A percentile compares a stretch with the other conserved stretches of the same genome.
Evolutionary conservation across 2,888 invertebrate genomes (phyloP).

Genomic region (Galerucella calmariensis): DNA sequence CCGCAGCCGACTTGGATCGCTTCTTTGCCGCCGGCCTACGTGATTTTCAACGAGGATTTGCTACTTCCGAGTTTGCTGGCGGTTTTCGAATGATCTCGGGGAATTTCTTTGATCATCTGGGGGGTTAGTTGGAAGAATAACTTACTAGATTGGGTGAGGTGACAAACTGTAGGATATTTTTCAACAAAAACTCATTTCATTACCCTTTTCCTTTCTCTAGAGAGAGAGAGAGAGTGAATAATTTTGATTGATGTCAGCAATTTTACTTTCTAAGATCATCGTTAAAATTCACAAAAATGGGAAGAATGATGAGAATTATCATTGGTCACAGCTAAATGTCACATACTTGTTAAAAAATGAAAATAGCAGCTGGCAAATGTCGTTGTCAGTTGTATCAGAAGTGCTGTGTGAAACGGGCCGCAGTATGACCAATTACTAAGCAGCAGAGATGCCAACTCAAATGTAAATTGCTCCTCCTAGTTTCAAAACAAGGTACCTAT

Average conservation of each 20-base stretch:
- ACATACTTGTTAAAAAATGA: too few relatives aligned
- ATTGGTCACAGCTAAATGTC: too few relatives aligned
- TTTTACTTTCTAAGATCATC: too few relatives aligned
- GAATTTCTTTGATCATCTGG: conserved; percentile 22
- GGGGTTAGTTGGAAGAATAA: conserved; percentile 1
- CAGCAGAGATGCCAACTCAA: too few relatives aligned
- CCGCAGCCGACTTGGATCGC: conserved; percentile 30
- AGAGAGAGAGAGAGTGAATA: not conserved
- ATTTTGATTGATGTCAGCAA: not conserved
- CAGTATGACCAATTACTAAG: too few relatives aligned
- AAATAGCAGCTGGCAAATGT: too few relatives aligned
- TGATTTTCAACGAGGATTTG: conserved; percentile 36
- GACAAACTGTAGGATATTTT: conserved; percentile 13
- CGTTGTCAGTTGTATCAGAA: too few relatives aligned
- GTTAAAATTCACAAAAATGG: too few relatives aligned
- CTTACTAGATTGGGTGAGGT: conserved; percentile 10
- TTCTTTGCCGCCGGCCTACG: conserved; percentile 34
- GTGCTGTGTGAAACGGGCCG: too few relatives aligned
- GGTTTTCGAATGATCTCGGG: conserved; percentile 20
- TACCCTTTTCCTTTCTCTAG: not conserved
- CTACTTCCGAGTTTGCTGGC: conserved; percentile 27
- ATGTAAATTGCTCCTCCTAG: too few relatives aligned
- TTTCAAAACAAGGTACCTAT: too few relatives aligned
- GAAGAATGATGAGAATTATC: too few relatives aligned
- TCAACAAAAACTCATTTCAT: conserved; percentile 9